Evolutionary conservation across 2,888 invertebrate species (phyloP).

Genomic region (Cerceris rybyensis): DNA sequence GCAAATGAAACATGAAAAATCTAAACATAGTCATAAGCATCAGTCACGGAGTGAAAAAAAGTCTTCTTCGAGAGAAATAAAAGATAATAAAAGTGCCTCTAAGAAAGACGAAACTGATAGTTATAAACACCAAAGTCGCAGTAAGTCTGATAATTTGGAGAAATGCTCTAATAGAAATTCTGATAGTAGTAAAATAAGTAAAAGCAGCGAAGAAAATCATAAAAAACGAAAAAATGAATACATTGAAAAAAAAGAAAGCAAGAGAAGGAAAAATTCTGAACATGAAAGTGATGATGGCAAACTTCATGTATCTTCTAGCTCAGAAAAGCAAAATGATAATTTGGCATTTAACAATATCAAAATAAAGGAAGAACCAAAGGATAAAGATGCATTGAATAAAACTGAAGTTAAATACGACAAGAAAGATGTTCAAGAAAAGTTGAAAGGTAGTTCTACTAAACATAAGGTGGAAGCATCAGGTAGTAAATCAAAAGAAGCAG

Average conservation of each 20-base stretch:
- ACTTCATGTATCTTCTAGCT: constrained; percentile 20
- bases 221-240: constrained; percentile 67
- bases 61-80: constrained; percentile 42
- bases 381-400: constrained; percentile 38
- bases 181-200: constrained; percentile 45
- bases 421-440: constrained; percentile 54
- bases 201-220: constrained; percentile 52
- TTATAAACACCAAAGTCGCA: constrained; percentile 48
- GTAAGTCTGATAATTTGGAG: constrained; percentile 54
- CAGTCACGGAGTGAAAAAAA: constrained; percentile 62
- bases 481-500: constrained; percentile 55
- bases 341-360: constrained; percentile 29
- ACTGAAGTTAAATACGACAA: constrained; percentile 59
- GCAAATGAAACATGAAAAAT: constrained; percentile 59
- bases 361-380: constrained; percentile 51
- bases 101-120: constrained; percentile 58
- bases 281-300: constrained; percentile 58
- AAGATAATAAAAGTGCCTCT: constrained; percentile 38
- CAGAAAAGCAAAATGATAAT: constrained; percentile 43
- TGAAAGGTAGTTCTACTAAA: constrained; percentile 58
- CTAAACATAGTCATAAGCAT: constrained; percentile 59
- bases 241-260: constrained; percentile 43
- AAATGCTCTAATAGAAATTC: constrained; percentile 58
- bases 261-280: constrained; percentile 64
- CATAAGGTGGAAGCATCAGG: constrained; percentile 44